Evolutionary conservation across 2,113 vertebrate species (phyloP).

Genomic region (Alouatta palliata): DNA sequence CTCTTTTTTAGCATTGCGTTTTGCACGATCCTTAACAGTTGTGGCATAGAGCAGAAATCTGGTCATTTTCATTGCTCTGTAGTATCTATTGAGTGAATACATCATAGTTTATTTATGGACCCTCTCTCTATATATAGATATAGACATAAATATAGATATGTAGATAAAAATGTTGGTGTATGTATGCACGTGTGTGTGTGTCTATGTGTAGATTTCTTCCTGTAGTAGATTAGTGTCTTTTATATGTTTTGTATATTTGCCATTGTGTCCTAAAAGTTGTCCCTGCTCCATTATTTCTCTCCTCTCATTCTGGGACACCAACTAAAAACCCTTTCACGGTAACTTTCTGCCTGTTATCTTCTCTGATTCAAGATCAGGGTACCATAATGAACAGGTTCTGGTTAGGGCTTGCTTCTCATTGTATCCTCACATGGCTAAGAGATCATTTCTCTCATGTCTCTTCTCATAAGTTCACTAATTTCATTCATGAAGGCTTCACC

Average conservation of each 20-base stretch:
- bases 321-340: background rate
- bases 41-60: background rate
- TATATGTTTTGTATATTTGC: conserved; percentile 1
- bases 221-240: background rate
- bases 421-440: background rate
- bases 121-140: too few relatives aligned
- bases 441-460: background rate
- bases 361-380: background rate
- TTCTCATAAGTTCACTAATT: background rate
- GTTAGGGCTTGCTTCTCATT: background rate
- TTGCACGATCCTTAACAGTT: background rate
- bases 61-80: background rate
- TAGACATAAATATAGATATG: background rate
- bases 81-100: background rate
- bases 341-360: background rate
- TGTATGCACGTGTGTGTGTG: too few relatives aligned
- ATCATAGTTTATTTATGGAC: background rate
- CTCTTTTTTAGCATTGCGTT: background rate
- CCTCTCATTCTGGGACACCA: background rate
- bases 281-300: background rate
- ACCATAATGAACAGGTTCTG: background rate
- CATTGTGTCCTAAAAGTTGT: background rate
- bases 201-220: background rate
- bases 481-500: background rate
- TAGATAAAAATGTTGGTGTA: background rate